These are phyloP conservation scores for Drosophila robusta DNA, from an alignment of 2,888 invertebrate genomes.

Conservation along the genomic window DNA sequence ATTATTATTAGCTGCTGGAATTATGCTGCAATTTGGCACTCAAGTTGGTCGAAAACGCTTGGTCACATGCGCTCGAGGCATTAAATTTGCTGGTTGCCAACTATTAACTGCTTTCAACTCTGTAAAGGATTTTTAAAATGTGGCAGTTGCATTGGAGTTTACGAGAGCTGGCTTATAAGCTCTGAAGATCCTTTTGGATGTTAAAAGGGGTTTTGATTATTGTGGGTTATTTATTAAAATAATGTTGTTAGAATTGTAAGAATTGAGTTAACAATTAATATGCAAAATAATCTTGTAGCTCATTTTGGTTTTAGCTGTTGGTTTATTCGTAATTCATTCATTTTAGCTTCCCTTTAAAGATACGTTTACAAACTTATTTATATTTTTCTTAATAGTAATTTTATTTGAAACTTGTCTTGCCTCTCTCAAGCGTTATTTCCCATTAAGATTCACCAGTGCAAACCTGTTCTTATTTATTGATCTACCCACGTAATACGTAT, in stretches of 20 bases:
- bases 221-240: too few relatives aligned
- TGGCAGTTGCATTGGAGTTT: conserved; percentile 4
- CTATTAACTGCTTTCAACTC: conserved; percentile 25
- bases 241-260: too few relatives aligned
- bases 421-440: background rate
- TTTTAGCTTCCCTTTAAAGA: too few relatives aligned
- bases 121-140: conserved; percentile 26
- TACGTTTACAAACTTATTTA: too few relatives aligned
- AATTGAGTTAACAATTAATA: too few relatives aligned
- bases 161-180: conserved; percentile 1
- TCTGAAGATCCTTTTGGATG: too few relatives aligned
- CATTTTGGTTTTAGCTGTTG: too few relatives aligned
- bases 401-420: background rate
- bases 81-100: conserved; percentile 31
- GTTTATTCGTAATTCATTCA: background rate
- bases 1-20: conserved; percentile 27
- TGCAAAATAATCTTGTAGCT: too few relatives aligned
- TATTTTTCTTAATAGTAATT: background rate
- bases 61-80: conserved; percentile 12
- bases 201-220: too few relatives aligned
- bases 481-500: conserved; percentile 29
- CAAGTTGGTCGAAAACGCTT: conserved; percentile 16
- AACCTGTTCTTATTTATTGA: conserved; percentile 34
- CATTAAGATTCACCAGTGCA: background rate
- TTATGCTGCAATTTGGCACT: conserved; percentile 36